Conservation (phyloP, 2,888 invertebrate genomes). For the Arrhopalites spinosus region DNA sequence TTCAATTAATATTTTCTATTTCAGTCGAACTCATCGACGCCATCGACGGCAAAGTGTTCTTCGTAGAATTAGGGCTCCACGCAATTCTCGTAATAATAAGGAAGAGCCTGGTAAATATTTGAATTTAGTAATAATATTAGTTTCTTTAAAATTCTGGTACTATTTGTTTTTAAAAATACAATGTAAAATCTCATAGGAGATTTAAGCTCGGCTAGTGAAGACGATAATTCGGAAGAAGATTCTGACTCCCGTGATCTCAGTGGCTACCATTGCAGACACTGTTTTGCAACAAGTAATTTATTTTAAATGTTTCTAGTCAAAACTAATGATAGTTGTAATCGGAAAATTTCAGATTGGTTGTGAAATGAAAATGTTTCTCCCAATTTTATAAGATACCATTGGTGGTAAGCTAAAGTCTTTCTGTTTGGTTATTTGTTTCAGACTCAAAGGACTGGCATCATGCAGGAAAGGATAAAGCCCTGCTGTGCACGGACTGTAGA, state of each 20-base stretch:
- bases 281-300: constrained; percentile 70
- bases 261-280: constrained; percentile 73
- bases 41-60: constrained; percentile 80
- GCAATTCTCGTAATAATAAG: constrained; percentile 77
- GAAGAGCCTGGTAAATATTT: constrained; percentile 55
- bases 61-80: constrained; percentile 83
- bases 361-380: not conserved
- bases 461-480: constrained; percentile 70
- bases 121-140: constrained; percentile 17
- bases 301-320: not conserved
- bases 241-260: constrained; percentile 87
- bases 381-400: not conserved
- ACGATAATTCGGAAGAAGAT: constrained; percentile 91
- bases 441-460: constrained; percentile 70
- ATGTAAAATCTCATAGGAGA: constrained; percentile 63
- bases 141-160: not conserved
- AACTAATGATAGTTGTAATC: not conserved
- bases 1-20: constrained; percentile 58
- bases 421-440: too few relatives aligned
- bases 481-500: constrained; percentile 77
- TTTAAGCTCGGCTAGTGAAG: constrained; percentile 67
- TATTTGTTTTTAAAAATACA: too few relatives aligned
- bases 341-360: not conserved
- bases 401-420: not conserved
- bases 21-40: constrained; percentile 89